Base-by-base conservation (phyloP, 1,140 invertebrate genomes). In the Pristionchus pacificus region DNA sequence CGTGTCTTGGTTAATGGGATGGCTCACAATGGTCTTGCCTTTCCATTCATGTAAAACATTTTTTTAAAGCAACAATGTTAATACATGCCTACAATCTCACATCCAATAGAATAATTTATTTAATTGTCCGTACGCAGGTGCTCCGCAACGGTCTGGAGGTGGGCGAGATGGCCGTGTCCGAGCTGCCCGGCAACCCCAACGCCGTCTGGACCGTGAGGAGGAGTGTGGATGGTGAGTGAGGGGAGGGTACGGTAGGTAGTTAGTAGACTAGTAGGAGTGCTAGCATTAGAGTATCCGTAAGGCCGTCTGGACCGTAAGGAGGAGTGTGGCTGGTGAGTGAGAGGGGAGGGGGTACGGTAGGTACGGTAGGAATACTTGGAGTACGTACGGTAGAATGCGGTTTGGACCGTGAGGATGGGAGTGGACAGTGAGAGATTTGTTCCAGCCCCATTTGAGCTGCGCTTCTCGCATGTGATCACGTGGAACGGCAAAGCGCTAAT, bases 301-400 rank as follows among this genome's bases (percentile, higher is more conserved):
- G 87, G 95, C 95, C 81, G 97, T 99, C 3, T 99, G 97, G 97
- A 98, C 97, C 33, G 95, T 99, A 0, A 95, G 97, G 85, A 89
- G 91, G 83, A 90, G 93, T 85, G 89, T 91, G 83, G 96, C 98
- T 88, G 94, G 93, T 95, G n/a, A n/a, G n/a, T 86, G 89, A n/a
- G n/a, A n/a, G n/a, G n/a, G n/a, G n/a, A n/a, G n/a, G n/a, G n/a
- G n/a, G n/a, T n/a, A 99, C 86, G 97, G 97, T 80, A 86, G 99
- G 15, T 96, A 99, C 98, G 98, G 96, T 97, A 96, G 78, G 95
- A 98, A 2, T 98, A 95, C 61, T 95, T 98, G 85, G 86, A 99
- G 74, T 96, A 96, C 15, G 95, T 95, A 84, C 98, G 95, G 85
- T 96, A 97, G 13, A 98, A 97, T 87, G 95, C 95, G 81, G 97